Conservation (phyloP, 2,888 invertebrate species). For the Apotomis capreana region DNA sequence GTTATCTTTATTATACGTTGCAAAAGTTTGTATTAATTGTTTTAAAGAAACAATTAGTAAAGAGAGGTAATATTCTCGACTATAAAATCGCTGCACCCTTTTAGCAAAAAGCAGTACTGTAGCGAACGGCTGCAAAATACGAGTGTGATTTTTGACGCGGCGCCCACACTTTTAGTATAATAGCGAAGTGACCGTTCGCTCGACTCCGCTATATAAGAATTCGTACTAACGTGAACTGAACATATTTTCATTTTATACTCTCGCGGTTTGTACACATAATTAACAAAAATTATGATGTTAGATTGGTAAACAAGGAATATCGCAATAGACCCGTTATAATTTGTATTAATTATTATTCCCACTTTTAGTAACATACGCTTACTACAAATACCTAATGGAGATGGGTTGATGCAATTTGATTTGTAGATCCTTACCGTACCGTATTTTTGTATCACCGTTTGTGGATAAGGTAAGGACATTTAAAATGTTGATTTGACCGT, state of each 20-base stretch:
- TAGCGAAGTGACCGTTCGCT: conserved; percentile 5
- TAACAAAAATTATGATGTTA: too few species aligned
- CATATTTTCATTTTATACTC: neutral
- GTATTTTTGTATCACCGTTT: too few species aligned
- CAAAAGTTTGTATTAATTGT: neutral
- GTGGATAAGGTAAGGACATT: too few species aligned
- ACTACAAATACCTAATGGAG: too few species aligned
- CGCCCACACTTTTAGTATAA: conserved; percentile 6
- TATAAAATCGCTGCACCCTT: neutral
- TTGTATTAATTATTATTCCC: too few species aligned
- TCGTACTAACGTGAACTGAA: neutral
- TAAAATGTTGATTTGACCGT: too few species aligned
- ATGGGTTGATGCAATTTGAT: too few species aligned
- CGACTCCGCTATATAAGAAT: neutral
- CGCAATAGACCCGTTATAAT: too few species aligned
- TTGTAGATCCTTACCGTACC: too few species aligned
- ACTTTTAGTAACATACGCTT: too few species aligned
- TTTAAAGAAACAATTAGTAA: neutral
- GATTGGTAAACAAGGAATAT: too few species aligned
- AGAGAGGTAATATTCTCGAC: neutral
- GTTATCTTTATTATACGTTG: neutral
- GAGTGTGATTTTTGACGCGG: conserved; percentile 13
- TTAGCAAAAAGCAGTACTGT: neutral
- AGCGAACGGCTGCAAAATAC: conserved; percentile 1
- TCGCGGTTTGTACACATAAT: too few species aligned